phyloP scores from a whole-genome alignment of 2,797 vertebrate species.

The Clarias platycephalus region DNA sequence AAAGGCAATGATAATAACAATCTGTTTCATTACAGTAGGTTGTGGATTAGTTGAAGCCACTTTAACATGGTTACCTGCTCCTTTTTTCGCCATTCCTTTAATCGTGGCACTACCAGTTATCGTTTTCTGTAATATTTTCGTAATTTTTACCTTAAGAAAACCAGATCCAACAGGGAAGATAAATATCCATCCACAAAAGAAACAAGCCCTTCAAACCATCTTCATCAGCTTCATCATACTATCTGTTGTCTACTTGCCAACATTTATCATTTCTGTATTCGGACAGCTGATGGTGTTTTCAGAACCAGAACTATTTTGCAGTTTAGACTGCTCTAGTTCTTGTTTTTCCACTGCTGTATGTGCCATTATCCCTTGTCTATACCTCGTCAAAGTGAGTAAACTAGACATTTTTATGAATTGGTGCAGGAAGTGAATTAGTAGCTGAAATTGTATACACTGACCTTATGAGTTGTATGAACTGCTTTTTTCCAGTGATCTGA shows the following conservation, averaged over 20 bases:
- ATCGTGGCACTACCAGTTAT: constrained; percentile 57
- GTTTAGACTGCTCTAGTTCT: constrained; percentile 42
- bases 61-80: neutral
- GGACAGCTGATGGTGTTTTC: constrained; percentile 31
- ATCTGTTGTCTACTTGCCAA: constrained; percentile 62
- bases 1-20: constrained; percentile 19
- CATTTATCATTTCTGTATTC: constrained; percentile 14
- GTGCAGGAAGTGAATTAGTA: constrained; percentile 12
- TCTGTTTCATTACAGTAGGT: constrained; percentile 52
- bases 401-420: constrained; percentile 12
- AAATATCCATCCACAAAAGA: constrained; percentile 68
- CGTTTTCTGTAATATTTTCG: constrained; percentile 61
- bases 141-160: constrained; percentile 59
- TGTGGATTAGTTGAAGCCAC: neutral
- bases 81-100: constrained; percentile 43
- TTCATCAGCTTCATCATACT: constrained; percentile 61
- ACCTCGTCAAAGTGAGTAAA: constrained; percentile 34
- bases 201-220: constrained; percentile 64
- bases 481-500: too few species aligned
- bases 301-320: constrained; percentile 43
- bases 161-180: constrained; percentile 44
- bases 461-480: neutral
- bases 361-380: constrained; percentile 44
- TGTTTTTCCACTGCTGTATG: constrained; percentile 18
- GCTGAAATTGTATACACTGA: too few species aligned